A percentile compares a stretch with the other conserved stretches of the same genome.
phyloP scores from a whole-genome alignment of 2,888 invertebrate genomes.

The Amphimallon solstitiale region DNA sequence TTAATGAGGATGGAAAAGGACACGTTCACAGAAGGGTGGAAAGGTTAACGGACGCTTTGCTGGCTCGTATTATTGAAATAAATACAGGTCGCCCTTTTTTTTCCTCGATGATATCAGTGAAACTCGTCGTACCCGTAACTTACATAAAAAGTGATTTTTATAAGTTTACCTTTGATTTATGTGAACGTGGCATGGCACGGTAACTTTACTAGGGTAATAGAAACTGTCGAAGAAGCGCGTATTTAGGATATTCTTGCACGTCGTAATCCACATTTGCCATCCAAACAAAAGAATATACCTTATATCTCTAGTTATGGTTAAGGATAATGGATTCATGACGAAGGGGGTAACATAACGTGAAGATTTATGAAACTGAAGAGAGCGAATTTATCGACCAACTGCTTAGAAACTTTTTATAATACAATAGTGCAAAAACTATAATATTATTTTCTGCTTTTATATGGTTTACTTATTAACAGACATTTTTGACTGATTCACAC shows the following conservation, averaged over 20 bases:
- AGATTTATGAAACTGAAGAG: too few relatives aligned
- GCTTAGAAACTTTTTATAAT: too few relatives aligned
- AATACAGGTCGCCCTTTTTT: constrained; percentile 21
- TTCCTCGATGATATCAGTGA: constrained; percentile 14
- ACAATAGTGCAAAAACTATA: too few relatives aligned
- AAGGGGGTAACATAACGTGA: too few relatives aligned
- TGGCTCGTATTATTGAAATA: constrained; percentile 5
- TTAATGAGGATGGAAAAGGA: constrained; percentile 31
- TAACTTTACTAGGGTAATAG: constrained; percentile 13
- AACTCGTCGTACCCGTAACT: constrained; percentile 14
- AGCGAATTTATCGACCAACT: too few relatives aligned
- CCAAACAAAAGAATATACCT: neutral
- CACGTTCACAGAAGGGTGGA: constrained; percentile 27
- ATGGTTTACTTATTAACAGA: too few relatives aligned
- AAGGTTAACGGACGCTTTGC: constrained; percentile 27
- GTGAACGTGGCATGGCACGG: constrained; percentile 11
- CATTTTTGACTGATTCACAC: too few relatives aligned
- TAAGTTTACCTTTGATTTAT: constrained; percentile 24
- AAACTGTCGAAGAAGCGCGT: constrained; percentile 14
- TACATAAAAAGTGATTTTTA: constrained; percentile 31
- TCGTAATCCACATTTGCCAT: neutral
- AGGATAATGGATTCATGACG: too few relatives aligned
- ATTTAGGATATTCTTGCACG: constrained; percentile 12
- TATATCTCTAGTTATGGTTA: neutral
- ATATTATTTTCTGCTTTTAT: too few relatives aligned